Percentiles rank a stretch among this genome's conserved stretches.
Evolutionary conservation across 2,888 invertebrate species (phyloP).

Genomic region (Caradrina clavipalpis): DNA sequence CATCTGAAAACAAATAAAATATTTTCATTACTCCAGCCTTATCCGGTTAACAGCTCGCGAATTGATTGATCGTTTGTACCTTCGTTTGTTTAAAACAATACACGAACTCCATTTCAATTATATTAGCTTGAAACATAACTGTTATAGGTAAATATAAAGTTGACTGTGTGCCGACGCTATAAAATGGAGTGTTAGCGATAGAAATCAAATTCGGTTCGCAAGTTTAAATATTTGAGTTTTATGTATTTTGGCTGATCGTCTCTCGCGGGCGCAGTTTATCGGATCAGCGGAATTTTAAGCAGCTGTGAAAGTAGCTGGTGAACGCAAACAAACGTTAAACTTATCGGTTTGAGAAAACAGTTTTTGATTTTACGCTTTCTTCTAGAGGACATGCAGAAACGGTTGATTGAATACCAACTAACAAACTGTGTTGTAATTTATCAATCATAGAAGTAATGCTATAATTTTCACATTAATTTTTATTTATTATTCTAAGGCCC

Average conservation of each 20-base stretch:
- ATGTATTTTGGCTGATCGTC: constrained; percentile 44
- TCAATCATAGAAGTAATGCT: too few species aligned
- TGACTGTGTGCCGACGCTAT: constrained; percentile 53
- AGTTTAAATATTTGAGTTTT: constrained; percentile 59
- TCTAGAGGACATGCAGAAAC: neutral
- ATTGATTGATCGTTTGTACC: constrained; percentile 23
- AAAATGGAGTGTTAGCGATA: constrained; percentile 55
- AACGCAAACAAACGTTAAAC: constrained; percentile 13
- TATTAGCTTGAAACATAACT: constrained; percentile 59
- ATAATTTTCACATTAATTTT: too few species aligned
- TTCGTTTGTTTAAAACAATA: constrained; percentile 53
- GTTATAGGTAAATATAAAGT: constrained; percentile 58
- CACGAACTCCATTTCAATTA: constrained; percentile 40
- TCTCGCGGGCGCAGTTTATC: constrained; percentile 27
- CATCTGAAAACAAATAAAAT: constrained; percentile 12
- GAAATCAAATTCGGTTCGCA: constrained; percentile 54
- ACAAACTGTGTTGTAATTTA: too few species aligned
- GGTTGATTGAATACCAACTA: neutral
- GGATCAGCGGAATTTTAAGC: constrained; percentile 45
- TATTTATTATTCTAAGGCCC: neutral
- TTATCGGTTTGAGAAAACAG: constrained; percentile 10
- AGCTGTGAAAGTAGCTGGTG: constrained; percentile 6
- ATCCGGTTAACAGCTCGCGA: constrained; percentile 14
- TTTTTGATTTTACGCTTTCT: neutral
- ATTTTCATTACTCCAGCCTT: constrained; percentile 14